These are phyloP conservation scores for Bombus waltoni DNA, from an alignment of 1,140 invertebrate genomes.

Conservation along the genomic window DNA sequence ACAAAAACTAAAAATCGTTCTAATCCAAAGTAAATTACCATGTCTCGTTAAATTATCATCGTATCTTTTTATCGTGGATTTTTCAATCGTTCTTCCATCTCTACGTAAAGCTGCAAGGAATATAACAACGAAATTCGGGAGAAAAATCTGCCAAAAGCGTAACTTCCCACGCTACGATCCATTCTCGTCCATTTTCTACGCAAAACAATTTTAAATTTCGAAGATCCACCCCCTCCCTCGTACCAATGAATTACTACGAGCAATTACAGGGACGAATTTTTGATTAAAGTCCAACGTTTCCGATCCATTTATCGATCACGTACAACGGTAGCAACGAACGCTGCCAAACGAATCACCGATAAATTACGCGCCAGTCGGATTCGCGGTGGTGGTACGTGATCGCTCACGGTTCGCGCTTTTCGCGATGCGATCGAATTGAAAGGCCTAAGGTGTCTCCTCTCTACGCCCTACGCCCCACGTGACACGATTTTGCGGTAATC, in stretches of 20 bases:
- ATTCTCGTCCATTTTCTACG: background rate
- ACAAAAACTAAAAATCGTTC: no score
- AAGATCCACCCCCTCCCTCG: background rate
- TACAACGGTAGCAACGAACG: background rate
- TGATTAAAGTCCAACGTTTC: background rate
- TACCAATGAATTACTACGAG: background rate
- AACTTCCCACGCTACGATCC: background rate
- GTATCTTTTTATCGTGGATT: no score
- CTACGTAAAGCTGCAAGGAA: fast-evolving
- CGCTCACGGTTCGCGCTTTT: background rate
- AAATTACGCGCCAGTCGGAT: background rate
- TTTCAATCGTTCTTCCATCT: background rate
- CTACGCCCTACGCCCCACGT: background rate
- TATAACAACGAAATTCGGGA: background rate
- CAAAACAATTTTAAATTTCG: background rate
- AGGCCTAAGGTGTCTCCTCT: background rate
- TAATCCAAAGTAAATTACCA: no score
- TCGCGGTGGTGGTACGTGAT: background rate
- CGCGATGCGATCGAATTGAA: background rate
- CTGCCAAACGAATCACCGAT: background rate
- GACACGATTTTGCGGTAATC: background rate
- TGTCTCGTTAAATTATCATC: no score
- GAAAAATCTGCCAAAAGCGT: background rate
- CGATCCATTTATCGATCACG: background rate
- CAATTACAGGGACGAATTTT: background rate